phyloP scores from a whole-genome alignment of 1,140 invertebrate genomes.

The Pseudomyrmex sp. region DNA sequence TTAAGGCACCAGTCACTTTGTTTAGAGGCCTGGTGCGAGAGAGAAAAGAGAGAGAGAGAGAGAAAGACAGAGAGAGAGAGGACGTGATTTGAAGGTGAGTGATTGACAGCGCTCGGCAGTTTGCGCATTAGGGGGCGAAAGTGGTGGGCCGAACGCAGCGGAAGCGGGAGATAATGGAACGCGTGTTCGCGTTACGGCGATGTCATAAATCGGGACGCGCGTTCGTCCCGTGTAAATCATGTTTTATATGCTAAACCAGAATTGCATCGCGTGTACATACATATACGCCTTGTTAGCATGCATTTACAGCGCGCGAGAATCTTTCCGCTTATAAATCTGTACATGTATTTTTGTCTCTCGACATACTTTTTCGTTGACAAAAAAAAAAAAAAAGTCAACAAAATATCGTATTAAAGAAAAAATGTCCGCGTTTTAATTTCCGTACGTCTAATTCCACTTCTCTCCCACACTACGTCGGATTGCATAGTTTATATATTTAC shows the following conservation, averaged over 20 bases:
- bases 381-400: too few species aligned
- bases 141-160: slow-evolving; percentile 37
- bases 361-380: too few species aligned
- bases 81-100: slow-evolving; percentile 48
- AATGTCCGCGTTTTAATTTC: too few species aligned
- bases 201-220: slow-evolving; percentile 57
- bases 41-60: too few species aligned
- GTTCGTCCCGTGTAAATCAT: slow-evolving; percentile 53
- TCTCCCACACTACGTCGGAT: too few species aligned
- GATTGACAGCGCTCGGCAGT: slow-evolving; percentile 55
- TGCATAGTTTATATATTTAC: too few species aligned
- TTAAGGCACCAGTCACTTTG: slow-evolving; percentile 50
- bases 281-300: slow-evolving; percentile 10
- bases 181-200: slow-evolving; percentile 42
- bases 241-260: slow-evolving; percentile 50
- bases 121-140: slow-evolving; percentile 34
- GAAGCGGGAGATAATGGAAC: slow-evolving; percentile 59
- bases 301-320: not conserved
- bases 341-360: too few species aligned
- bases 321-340: slow-evolving; percentile 3
- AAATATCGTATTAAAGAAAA: too few species aligned
- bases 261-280: slow-evolving; percentile 20
- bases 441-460: too few species aligned
- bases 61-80: not conserved
- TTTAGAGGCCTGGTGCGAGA: not conserved